phyloP scores from a whole-genome alignment of 2,888 invertebrate species.

The Eristalinus sepulchralis region DNA sequence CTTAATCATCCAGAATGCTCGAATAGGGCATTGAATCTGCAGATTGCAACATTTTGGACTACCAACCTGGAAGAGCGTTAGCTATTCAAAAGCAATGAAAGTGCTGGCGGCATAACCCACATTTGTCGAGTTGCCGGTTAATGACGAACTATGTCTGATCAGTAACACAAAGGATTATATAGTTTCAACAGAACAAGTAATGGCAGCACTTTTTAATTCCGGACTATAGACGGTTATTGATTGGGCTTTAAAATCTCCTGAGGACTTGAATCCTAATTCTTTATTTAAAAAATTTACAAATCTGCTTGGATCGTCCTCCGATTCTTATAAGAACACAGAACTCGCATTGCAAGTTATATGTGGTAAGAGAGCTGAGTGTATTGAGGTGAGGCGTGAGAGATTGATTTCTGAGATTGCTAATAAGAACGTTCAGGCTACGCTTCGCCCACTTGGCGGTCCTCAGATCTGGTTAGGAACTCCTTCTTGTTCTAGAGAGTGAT shows the following conservation, averaged over 20 bases:
- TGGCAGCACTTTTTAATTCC: constrained; percentile 10
- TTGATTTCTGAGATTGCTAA: constrained; percentile 17
- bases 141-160: constrained; percentile 10
- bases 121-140: constrained; percentile 22
- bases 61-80: constrained; percentile 24
- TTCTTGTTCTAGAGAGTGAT: no score
- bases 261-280: constrained; percentile 24
- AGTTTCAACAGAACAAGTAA: constrained; percentile 21
- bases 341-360: not conserved
- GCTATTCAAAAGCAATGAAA: constrained; percentile 27
- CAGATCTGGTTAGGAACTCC: no score
- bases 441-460: not conserved
- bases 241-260: constrained; percentile 33
- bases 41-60: constrained; percentile 23
- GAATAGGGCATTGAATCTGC: not conserved
- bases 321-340: not conserved
- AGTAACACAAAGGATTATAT: constrained; percentile 26
- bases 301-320: not conserved
- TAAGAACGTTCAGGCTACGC: not conserved
- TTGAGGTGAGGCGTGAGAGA: constrained; percentile 25
- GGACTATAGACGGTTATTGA: constrained; percentile 22
- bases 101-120: not conserved
- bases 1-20: constrained; percentile 16
- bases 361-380: not conserved
- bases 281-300: not conserved